Conservation (phyloP, 2,113 vertebrate species). For the Trochalopteron elliotii region DNA sequence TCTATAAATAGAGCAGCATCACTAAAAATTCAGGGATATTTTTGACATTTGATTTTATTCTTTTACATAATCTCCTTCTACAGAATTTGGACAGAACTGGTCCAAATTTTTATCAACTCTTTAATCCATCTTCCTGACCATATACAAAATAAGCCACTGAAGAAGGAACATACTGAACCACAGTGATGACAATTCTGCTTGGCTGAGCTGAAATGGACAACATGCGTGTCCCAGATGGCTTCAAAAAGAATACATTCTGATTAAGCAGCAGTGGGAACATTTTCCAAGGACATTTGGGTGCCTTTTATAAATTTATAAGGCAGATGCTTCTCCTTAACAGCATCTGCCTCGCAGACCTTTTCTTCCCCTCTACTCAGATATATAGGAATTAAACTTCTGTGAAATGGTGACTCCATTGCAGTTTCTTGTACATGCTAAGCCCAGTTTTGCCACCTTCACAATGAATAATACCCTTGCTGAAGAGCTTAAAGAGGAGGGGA, state of each 20-base stretch:
- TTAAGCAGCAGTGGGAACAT: constrained; percentile 66
- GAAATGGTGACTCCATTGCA: background rate
- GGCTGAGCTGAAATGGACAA: constrained; percentile 43
- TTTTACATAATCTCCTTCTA: background rate
- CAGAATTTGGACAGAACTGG: background rate
- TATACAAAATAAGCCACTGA: constrained; percentile 16
- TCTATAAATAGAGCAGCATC: background rate
- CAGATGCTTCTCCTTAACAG: constrained; percentile 56
- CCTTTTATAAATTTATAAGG: constrained; percentile 63
- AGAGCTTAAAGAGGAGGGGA: background rate
- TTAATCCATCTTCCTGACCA: background rate
- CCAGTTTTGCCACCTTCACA: background rate
- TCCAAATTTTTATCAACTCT: background rate
- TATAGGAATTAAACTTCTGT: background rate
- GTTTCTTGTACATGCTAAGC: background rate
- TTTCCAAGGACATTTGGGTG: constrained; percentile 68
- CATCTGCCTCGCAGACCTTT: constrained; percentile 51
- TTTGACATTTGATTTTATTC: background rate
- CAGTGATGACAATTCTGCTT: constrained; percentile 21
- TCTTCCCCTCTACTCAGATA: background rate
- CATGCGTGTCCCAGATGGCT: constrained; percentile 63
- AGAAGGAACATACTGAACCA: constrained; percentile 21
- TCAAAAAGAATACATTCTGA: constrained; percentile 57
- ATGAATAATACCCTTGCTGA: background rate
- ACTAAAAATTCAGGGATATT: background rate